Evolutionary conservation across 37 sponge, comb jelly and placozoan species (phyloP), one percentile per base, ranked within the genome.

Genomic region (Halisarca cf. caerulea): DNA sequence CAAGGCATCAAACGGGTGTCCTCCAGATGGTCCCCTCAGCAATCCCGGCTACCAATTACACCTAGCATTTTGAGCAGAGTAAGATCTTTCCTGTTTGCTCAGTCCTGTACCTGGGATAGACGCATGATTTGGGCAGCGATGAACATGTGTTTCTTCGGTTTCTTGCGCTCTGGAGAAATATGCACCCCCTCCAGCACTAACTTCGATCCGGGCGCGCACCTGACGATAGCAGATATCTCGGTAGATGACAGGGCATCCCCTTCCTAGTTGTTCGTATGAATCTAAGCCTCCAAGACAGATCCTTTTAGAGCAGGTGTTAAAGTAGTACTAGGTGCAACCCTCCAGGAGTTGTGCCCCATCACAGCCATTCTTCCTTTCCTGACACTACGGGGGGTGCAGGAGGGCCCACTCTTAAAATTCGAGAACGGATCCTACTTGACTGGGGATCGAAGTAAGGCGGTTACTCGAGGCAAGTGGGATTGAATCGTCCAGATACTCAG

Each of bases 41-140:
- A 3, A 3, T 8, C 58, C 0, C 59, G 82, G 0, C 82, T 71
- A 34, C 78, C 88, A 0, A 55, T 87, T 8, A 87, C 88, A 0
- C 82, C 77, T 28, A 33, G 58, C 6, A 74, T 75, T 8, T 57
- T 87, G 28, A 15, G 58, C 25, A 39, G 2, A 37, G 32, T 84
- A 35, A 53, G 15, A n/a, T 8, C 23, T 3, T 47, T 44, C 55
- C 7, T 62, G 24, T 27, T 27, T 3, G 7, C 21, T 2, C 55
- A 18, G 32, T 40, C 35, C 66, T 37, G 17, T 32, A 57, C 28
- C 11, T 60, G 9, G 15, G 66, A 88, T 40, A 21, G 40, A 4
- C 8, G 23, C 39, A 84, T 84, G 80, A 47, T 89, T n/a, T 89
- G 89, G 81, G 89, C 81, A 3, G 84, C 89, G 15, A 36, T 33